phyloP scores from a whole-genome alignment of 2,797 vertebrate genomes.

The Brotula barbata region DNA sequence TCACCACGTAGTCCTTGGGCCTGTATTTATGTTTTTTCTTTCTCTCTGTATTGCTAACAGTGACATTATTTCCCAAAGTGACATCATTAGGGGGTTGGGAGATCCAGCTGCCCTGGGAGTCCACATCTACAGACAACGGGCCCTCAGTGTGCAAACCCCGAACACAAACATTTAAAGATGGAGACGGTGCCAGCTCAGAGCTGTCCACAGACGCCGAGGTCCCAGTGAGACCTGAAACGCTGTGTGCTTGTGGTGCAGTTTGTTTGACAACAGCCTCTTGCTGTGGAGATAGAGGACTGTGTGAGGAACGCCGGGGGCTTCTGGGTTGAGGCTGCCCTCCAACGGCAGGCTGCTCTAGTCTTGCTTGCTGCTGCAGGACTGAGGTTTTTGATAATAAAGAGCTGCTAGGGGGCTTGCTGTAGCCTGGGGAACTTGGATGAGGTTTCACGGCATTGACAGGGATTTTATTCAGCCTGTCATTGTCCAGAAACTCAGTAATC shows the following conservation, averaged over 20 bases:
- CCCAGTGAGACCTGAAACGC: slow-evolving; percentile 70
- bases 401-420: slow-evolving; percentile 80
- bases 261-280: slow-evolving; percentile 78
- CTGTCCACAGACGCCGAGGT: slow-evolving; percentile 71
- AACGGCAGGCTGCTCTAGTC: slow-evolving; percentile 75
- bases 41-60: slow-evolving; percentile 78
- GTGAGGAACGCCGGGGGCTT: slow-evolving; percentile 78
- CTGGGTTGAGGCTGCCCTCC: slow-evolving; percentile 76
- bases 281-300: slow-evolving; percentile 79
- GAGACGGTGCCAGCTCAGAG: slow-evolving; percentile 69
- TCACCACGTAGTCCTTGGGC: slow-evolving; percentile 77
- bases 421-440: slow-evolving; percentile 84
- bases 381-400: slow-evolving; percentile 82
- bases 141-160: slow-evolving; percentile 72
- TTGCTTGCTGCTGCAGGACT: slow-evolving; percentile 83
- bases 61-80: slow-evolving; percentile 75
- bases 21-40: slow-evolving; percentile 86
- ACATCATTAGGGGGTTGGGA: slow-evolving; percentile 59
- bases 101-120: slow-evolving; percentile 66
- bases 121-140: slow-evolving; percentile 65
- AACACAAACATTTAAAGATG: slow-evolving; percentile 72
- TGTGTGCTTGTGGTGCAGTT: slow-evolving; percentile 76
- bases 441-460: slow-evolving; percentile 86
- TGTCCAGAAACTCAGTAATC: slow-evolving; percentile 78
- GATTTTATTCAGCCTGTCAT: slow-evolving; percentile 81